Evolutionary conservation across 1,140 invertebrate species (phyloP), one percentile per base, ranked within the genome.

Genomic region (Apis cerana): DNA sequence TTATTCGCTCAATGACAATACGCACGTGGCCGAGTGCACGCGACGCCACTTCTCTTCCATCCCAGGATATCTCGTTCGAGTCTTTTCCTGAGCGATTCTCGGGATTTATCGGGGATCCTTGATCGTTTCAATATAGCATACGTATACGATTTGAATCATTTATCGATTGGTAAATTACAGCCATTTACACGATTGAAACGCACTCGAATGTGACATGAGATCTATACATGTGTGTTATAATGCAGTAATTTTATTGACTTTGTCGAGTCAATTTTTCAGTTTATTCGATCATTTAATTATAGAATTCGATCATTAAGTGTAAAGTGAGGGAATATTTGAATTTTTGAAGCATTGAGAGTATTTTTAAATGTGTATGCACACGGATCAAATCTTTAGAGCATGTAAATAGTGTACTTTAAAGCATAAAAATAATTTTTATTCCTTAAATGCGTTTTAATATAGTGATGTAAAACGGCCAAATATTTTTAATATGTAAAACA

Each of bases 21-120:
- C 76, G 89, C 91, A 92, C 91, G 91, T 92, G 90, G 84, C 88
- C 69, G 83, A 80, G 87, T 84, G 88, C 89, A 88, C 84, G 89
- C 85, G 85, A 87, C 78, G 87, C 80, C 86, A 91, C 89, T 92
- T 91, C 82, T 87, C 89, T 92, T 90, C 80, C 85, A 75, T 80
- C 56, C 58, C 67, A 76, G 72, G 72, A 76, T 75, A 80, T 64
- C 79, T 67, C 50, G 54, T 58, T 67, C 27, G n/a, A 65, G 48
- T 56, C 4, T 3, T 50, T 27, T 50, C 15, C 17, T 65, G 23
- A 1, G 23, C 48, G 52, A 78, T n/a, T 64, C 71, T 50, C 15
- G 7, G 43, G 33, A 81, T 75, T 19, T 71, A 67, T 12, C 71
- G 17, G 71, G 79, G 59, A 50, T 75, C 52, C 19, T 58, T 12